phyloP scores from a whole-genome alignment of 2,888 invertebrate genomes.

The Nomada goodeniana region DNA sequence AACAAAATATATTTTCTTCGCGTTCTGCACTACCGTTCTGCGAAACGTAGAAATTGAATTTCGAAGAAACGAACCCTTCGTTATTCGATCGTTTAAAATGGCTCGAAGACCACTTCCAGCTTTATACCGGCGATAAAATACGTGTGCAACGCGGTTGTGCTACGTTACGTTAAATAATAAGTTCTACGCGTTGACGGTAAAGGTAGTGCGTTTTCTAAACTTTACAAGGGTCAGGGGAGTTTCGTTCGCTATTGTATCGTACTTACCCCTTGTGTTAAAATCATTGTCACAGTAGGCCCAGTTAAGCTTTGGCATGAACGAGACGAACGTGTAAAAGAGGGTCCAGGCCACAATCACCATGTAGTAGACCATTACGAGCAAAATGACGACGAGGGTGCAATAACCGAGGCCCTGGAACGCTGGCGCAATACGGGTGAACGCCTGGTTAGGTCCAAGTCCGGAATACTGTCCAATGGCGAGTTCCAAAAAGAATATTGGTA shows the following conservation, averaged over 20 bases:
- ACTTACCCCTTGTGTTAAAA: conserved; percentile 87
- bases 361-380: conserved; percentile 91
- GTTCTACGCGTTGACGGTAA: not conserved
- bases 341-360: conserved; percentile 93
- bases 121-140: conserved; percentile 39
- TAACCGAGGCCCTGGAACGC: conserved; percentile 86
- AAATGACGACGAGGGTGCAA: conserved; percentile 89
- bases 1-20: not conserved
- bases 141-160: conserved; percentile 11
- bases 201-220: conserved; percentile 1
- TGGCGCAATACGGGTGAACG: conserved; percentile 88
- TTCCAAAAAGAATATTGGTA: conserved; percentile 93
- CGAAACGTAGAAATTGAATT: conserved; percentile 41
- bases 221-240: not conserved
- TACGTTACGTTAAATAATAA: conserved; percentile 26
- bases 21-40: conserved; percentile 5
- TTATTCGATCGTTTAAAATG: conserved; percentile 46
- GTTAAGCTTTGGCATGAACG: conserved; percentile 87
- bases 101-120: conserved; percentile 27
- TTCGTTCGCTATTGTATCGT: conserved; percentile 17
- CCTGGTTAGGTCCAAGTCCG: conserved; percentile 89
- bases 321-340: conserved; percentile 90
- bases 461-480: conserved; percentile 92
- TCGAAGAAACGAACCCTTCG: conserved; percentile 12
- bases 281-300: conserved; percentile 89